Conservation (phyloP, 1,140 invertebrate genomes). For the Drosophila serrata region DNA sequence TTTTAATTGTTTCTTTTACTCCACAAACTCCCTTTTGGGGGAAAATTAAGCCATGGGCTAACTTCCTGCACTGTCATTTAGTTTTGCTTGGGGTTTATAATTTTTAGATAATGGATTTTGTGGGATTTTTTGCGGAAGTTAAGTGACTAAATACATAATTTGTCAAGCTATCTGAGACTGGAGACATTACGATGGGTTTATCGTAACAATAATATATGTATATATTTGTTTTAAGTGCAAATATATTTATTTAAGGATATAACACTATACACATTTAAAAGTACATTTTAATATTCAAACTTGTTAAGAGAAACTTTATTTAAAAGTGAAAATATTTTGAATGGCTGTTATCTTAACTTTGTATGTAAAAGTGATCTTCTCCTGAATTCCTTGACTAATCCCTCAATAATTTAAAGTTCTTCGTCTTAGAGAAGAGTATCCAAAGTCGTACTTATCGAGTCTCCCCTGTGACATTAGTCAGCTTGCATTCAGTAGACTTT, state of each 20-base stretch:
- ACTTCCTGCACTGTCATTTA: constrained; percentile 7
- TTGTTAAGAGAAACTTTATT: not conserved
- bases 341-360: not conserved
- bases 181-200: not conserved
- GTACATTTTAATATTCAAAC: too few species aligned
- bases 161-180: not conserved
- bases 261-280: not conserved
- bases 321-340: not conserved
- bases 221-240: not conserved
- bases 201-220: too few species aligned
- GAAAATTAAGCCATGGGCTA: constrained; percentile 5
- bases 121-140: constrained; percentile 9
- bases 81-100: not conserved
- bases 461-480: constrained; percentile 28
- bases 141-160: constrained; percentile 3
- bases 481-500: constrained; percentile 23
- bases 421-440: too few species aligned
- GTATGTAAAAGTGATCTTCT: not conserved
- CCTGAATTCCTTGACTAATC: not conserved
- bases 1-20: constrained; percentile 12
- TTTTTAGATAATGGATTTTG: constrained; percentile 2
- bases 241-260: not conserved
- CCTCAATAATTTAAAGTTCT: not conserved
- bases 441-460: not conserved
- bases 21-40: not conserved